Conservation (phyloP, 2,113 vertebrate species). For the Epinephelus cyanopodus region DNA sequence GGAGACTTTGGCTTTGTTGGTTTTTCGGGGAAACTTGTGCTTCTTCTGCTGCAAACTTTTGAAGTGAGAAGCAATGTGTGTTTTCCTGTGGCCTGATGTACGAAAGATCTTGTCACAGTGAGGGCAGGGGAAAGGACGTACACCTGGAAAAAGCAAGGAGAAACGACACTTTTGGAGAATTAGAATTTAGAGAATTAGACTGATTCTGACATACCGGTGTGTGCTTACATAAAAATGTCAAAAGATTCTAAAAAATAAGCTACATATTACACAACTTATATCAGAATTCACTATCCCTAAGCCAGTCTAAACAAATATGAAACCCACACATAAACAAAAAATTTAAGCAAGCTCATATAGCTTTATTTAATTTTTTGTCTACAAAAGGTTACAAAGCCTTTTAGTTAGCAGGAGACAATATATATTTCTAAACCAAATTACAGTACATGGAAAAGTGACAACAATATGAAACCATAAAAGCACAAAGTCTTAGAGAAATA, state of each 20-base stretch:
- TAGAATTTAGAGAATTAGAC: constrained; percentile 26
- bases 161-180: constrained; percentile 33
- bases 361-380: constrained; percentile 24
- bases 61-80: constrained; percentile 96
- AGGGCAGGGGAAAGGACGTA: constrained; percentile 96
- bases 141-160: constrained; percentile 82
- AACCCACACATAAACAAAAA: constrained; percentile 38
- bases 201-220: background rate
- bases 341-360: constrained; percentile 1
- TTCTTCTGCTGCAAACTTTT: constrained; percentile 94
- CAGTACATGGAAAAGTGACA: constrained; percentile 19
- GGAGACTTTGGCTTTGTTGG: constrained; percentile 89
- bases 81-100: constrained; percentile 97
- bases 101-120: constrained; percentile 99
- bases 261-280: background rate
- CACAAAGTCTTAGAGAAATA: background rate
- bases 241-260: background rate
- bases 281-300: background rate
- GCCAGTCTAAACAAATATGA: constrained; percentile 11
- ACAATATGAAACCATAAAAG: constrained; percentile 5
- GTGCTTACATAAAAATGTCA: background rate
- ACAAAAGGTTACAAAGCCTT: constrained; percentile 42
- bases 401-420: constrained; percentile 26
- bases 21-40: constrained; percentile 92
- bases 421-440: constrained; percentile 9